phyloP scores from a whole-genome alignment of 2,888 invertebrate genomes.

The Phlogophora meticulosa region DNA sequence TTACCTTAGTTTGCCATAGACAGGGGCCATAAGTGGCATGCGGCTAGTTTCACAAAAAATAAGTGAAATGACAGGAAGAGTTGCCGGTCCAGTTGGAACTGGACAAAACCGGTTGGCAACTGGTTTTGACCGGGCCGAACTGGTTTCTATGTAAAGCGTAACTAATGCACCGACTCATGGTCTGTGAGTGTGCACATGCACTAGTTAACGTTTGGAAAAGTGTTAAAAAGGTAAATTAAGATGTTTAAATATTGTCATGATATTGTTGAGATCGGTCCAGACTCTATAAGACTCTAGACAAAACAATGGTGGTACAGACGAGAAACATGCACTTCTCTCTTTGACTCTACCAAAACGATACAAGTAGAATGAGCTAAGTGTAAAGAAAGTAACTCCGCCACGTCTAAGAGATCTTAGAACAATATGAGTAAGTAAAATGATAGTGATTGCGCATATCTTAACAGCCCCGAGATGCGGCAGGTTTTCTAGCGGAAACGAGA shows the following conservation, averaged over 20 bases:
- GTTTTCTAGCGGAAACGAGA: conserved; percentile 76
- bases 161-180: conserved; percentile 58
- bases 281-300: not conserved
- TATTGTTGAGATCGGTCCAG: not conserved
- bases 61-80: conserved; percentile 82
- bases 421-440: conserved; percentile 45
- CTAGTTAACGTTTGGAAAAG: conserved; percentile 49
- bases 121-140: conserved; percentile 70
- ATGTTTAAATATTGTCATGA: not conserved
- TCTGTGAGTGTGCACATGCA: conserved; percentile 59
- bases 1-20: conserved; percentile 44
- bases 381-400: not conserved
- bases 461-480: conserved; percentile 53
- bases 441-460: conserved; percentile 54
- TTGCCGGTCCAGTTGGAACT: conserved; percentile 69
- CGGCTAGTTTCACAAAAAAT: conserved; percentile 69
- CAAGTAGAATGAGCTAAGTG: not conserved
- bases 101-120: conserved; percentile 66
- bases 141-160: conserved; percentile 63
- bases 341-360: not conserved
- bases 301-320: not conserved
- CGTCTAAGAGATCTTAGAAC: conserved; percentile 10
- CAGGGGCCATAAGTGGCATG: conserved; percentile 48
- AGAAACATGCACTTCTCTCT: no score
- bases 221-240: conserved; percentile 29